A percentile compares a stretch with the other conserved stretches of the same genome.
Conservation (phyloP, 1,140 invertebrate genomes). For the Atopsyche davidsoni region DNA sequence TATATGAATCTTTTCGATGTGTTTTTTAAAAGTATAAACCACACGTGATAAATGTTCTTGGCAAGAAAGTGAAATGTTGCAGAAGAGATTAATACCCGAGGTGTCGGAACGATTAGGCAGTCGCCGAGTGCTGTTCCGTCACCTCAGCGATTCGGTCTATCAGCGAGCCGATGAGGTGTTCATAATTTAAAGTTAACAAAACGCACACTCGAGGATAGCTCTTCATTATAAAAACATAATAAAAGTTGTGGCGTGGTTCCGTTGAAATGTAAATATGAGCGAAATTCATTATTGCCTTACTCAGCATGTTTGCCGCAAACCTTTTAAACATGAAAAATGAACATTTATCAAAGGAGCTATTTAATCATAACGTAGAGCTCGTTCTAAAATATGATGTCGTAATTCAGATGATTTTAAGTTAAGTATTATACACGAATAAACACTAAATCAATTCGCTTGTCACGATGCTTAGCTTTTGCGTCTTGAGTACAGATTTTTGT, state of each 20-base stretch:
- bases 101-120: no score
- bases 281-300: slow-evolving; percentile 23
- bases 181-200: slow-evolving; percentile 15
- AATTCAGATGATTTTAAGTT: slow-evolving; percentile 20
- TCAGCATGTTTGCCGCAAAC: slow-evolving; percentile 13
- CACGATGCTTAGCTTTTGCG: slow-evolving; percentile 8
- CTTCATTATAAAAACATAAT: slow-evolving; percentile 17
- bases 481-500: no score
- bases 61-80: no score
- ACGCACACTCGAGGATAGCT: slow-evolving; percentile 12
- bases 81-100: no score
- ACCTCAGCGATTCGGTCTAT: no score
- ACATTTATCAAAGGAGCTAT: slow-evolving; percentile 25
- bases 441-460: slow-evolving; percentile 24
- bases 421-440: slow-evolving; percentile 19
- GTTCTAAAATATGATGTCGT: slow-evolving; percentile 26
- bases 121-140: no score
- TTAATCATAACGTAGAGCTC: slow-evolving; percentile 19
- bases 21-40: no score
- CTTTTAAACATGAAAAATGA: slow-evolving; percentile 23
- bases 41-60: no score
- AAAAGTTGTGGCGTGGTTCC: slow-evolving; percentile 21
- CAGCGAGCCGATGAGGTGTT: no score
- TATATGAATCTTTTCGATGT: no score
- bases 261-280: slow-evolving; percentile 22